Conservation (phyloP, 2,797 vertebrate genomes). For the Momotus momota region DNA sequence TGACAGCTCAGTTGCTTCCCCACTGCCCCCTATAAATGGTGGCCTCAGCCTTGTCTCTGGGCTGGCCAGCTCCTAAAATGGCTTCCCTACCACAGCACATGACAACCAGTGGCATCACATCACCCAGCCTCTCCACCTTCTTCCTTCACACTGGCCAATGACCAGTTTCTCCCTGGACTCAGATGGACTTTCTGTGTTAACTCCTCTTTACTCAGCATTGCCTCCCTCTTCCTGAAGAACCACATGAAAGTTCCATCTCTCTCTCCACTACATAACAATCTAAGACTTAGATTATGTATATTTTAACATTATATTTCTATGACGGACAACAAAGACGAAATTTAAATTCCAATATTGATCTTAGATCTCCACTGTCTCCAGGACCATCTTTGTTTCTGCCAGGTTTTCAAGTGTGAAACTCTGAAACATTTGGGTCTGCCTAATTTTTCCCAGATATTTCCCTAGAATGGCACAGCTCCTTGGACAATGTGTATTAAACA, state of each 20-base stretch:
- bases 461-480: background rate
- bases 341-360: background rate
- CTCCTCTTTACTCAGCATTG: background rate
- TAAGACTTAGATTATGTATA: background rate
- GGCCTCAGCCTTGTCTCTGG: background rate
- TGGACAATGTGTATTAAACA: background rate
- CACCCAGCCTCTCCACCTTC: background rate
- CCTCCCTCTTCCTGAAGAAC: background rate
- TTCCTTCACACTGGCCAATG: background rate
- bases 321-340: background rate
- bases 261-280: background rate
- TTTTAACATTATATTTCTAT: background rate
- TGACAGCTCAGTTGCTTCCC: too few relatives aligned
- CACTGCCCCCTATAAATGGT: background rate
- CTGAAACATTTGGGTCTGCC: background rate
- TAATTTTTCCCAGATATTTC: background rate
- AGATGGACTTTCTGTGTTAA: background rate
- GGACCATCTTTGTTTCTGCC: background rate
- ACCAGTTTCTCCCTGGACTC: background rate
- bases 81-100: background rate
- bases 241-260: background rate
- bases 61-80: background rate
- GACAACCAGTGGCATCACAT: accelerated
- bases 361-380: background rate
- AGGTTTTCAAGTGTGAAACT: background rate